These are phyloP conservation scores for Equus przewalskii DNA, from an alignment of 2,113 vertebrate genomes.

Conservation along the genomic window DNA sequence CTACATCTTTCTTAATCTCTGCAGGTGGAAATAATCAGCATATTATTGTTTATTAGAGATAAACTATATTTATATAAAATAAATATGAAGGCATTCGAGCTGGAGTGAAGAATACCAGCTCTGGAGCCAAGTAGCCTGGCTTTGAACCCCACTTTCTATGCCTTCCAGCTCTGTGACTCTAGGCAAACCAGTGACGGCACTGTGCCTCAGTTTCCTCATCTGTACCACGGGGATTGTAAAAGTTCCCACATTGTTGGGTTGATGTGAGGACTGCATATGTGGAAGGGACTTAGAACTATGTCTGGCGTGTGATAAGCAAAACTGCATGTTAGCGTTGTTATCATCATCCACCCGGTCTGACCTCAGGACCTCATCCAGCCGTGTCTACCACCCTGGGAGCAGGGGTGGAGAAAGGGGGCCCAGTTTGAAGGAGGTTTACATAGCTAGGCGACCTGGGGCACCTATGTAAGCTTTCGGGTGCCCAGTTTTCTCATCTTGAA, in stretches of 20 bases:
- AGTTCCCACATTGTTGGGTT: neutral
- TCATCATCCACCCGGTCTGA: fast-evolving
- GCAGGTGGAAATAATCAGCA: neutral
- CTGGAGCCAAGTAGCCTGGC: neutral
- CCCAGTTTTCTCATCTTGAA: neutral
- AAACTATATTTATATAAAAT: neutral
- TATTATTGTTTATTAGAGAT: neutral
- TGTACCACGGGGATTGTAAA: neutral
- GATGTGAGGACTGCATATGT: fast-evolving
- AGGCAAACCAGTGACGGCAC: no score
- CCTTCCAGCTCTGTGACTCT: neutral
- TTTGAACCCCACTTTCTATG: neutral
- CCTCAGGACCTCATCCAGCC: neutral
- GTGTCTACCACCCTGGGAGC: neutral
- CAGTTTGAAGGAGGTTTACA: neutral
- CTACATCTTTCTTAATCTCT: neutral
- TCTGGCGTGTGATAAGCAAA: fast-evolving
- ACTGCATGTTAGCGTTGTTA: fast-evolving
- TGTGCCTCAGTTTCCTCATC: neutral
- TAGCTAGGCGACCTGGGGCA: neutral
- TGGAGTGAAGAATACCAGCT: fast-evolving
- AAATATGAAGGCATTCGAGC: neutral
- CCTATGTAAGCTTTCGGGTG: fast-evolving
- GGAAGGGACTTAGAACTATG: neutral
- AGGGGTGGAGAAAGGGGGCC: neutral